Conservation (phyloP, 2,113 vertebrate species). For the Blennius ocellaris region DNA sequence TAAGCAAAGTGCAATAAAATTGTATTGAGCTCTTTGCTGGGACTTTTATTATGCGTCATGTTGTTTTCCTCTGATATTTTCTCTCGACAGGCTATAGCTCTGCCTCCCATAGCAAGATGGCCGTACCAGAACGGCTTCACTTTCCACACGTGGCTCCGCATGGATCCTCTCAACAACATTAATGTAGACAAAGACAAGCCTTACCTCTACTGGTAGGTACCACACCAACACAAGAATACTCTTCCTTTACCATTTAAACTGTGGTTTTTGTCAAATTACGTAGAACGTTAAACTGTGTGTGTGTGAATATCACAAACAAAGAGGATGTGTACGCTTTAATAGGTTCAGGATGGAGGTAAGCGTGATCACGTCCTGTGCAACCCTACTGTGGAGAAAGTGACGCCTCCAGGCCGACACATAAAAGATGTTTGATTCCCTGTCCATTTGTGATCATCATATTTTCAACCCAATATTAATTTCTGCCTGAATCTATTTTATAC, state of each 20-base stretch:
- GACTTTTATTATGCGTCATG: neutral
- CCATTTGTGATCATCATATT: constrained; percentile 53
- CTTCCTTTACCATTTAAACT: neutral
- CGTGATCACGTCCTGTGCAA: neutral
- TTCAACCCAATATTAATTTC: constrained; percentile 67
- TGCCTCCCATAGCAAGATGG: constrained; percentile 98
- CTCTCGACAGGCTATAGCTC: constrained; percentile 91
- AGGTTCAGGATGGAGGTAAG: neutral
- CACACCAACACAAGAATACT: neutral
- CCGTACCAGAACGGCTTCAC: constrained; percentile 99
- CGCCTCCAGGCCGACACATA: constrained; percentile 9
- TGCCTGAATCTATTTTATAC: constrained; percentile 70
- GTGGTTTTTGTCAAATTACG: neutral
- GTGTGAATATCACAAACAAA: no score
- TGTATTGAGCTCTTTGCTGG: neutral
- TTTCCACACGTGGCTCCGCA: constrained; percentile 98
- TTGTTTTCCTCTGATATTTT: constrained; percentile 3
- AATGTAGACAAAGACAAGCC: constrained; percentile 99
- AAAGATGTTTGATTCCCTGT: neutral
- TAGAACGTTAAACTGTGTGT: no score
- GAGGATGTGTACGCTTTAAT: no score
- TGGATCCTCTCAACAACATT: constrained; percentile 99
- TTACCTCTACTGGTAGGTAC: constrained; percentile 96
- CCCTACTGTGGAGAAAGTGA: neutral
- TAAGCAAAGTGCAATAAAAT: neutral